Evolutionary conservation across 2,113 vertebrate genomes (phyloP).

Genomic region (Bagarius yarrelli): DNA sequence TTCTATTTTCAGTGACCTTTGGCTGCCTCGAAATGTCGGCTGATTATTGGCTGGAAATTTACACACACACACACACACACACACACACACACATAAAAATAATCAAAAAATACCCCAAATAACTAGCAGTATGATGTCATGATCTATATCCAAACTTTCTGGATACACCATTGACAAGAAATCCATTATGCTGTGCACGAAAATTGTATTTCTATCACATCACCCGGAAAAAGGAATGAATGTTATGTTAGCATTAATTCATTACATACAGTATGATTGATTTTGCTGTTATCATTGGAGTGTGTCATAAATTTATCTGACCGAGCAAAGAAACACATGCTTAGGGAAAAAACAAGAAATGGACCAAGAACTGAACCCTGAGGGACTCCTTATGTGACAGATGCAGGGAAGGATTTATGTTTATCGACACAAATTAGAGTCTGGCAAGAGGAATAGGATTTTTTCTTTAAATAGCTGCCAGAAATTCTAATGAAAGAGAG

Average conservation of each 20-base stretch:
- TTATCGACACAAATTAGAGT: constrained; percentile 3
- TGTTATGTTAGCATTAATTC: background rate
- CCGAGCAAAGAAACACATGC: background rate
- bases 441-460: constrained; percentile 2
- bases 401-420: constrained; percentile 7
- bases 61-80: too few relatives aligned
- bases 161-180: background rate
- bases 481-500: background rate
- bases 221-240: too few relatives aligned
- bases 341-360: background rate
- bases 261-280: background rate
- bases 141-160: background rate
- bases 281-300: background rate
- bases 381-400: background rate
- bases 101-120: too few relatives aligned
- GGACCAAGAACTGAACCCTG: background rate
- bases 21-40: background rate
- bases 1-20: background rate
- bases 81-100: background rate
- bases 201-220: background rate
- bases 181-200: background rate
- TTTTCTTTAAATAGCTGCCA: background rate
- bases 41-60: background rate
- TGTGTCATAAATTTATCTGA: background rate
- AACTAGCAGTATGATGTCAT: background rate